Evolutionary conservation across 2,113 vertebrate species (phyloP), one percentile per base, ranked within the genome.

Genomic region (Rhynchopsitta pachyrhyncha): DNA sequence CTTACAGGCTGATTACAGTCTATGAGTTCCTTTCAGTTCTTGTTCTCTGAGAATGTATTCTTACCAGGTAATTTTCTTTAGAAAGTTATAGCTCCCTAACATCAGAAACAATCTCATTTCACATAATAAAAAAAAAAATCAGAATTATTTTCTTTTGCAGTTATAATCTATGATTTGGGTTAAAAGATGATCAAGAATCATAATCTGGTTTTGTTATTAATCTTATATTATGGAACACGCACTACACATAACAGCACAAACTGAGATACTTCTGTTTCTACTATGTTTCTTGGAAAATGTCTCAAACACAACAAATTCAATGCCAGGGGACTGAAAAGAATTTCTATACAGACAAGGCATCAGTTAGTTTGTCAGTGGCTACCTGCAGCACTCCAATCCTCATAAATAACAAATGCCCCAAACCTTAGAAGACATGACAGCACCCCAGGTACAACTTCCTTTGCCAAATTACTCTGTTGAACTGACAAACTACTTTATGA

Each of bases 401-500:
- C 41, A 82, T 44, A 64, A 84, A 76, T 0, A 69, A 15, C 23
- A 57, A 90, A 76, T 4, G 6, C 44, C 50, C 57, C 44, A 90
- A 70, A 84, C 15, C 17, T 69, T 73, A 73, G 29, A 93, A 70
- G 28, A 94, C 79, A 82, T 15, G 18, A 86, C 42, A 94, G 82
- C 42, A 95, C 75, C 62, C 81, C 94, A 96, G 76, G 96, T 92
- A 74, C 68, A 94, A 82, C 64, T 78, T 93, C 69, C 69, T 62
- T 67, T 90, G 87, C 79, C 42, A 91, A 97, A 95, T 97, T 92
- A 76, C 67, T 94, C 89, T 88, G 39, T 88, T 81, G 79, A 88
- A 42, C 67, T 93, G 87, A 95, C 82, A 82, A 95, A 97, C 79
- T 89, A 42, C 93, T 96, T 91, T 88, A 90, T 80, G 70, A 90